Evolutionary conservation across 2,113 vertebrate genomes (phyloP), one percentile per base, ranked within the genome.

Genomic region (Aegotheles bennettii): DNA sequence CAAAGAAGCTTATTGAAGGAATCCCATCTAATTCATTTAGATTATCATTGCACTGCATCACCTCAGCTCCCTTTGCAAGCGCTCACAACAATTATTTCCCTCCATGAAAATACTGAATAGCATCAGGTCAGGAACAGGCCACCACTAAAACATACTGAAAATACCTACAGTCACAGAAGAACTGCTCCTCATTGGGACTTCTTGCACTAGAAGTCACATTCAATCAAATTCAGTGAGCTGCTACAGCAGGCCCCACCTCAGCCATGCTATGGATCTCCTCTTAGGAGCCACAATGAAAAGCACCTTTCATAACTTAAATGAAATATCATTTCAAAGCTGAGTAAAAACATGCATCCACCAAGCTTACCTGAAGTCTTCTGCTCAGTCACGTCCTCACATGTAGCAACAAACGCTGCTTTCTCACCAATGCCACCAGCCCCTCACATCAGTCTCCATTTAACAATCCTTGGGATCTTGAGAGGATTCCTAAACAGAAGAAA

Each of bases 331-430:
- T 81, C 45, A 57, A 80, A 88, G 9, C 16, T 9, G 2, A 69
- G 13, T 33, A 69, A 36, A 65, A 86, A 45, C 3, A 25, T 1
- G 1, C 4, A 4, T 67, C 42, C 20, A 9, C 13, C 14, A 78
- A 65, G 53, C 42, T 45, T 38, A 92, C 60, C 42, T 59, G 10
- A 40, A 59, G 25, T 4, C 47, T 70, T 69, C 31, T 59, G 42
- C 60, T 78, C 73, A 74, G 50, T 35, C 80, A 57, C 7, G 5
- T 25, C n/a, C 31, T 13, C 40, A 21, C 21, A 2, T 0, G 0
- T 1, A 61, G 40, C 38, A 43, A 17, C 35, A 18, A 80, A 53
- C 0, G 1, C 11, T 21, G 11, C 17, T 33, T 61, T 31, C 42
- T 57, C n/a, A 38, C 31, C 10, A 7, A 25, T 7, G 11, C 14